Percentiles rank a stretch among this genome's conserved stretches.
Evolutionary conservation across 2,113 vertebrate genomes (phyloP).

Genomic region (Leptobrachium leishanense): DNA sequence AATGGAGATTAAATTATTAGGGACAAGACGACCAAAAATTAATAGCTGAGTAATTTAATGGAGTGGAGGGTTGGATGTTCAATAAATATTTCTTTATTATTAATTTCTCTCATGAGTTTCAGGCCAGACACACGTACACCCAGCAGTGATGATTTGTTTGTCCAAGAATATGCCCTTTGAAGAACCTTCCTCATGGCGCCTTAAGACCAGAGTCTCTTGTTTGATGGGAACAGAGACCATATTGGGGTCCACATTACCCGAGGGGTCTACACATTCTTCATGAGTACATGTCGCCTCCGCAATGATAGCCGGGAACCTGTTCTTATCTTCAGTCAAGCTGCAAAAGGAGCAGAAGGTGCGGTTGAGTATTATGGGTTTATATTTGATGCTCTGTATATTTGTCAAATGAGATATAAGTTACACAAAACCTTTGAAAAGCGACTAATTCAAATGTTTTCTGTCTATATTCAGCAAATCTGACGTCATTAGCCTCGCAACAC

Average conservation of each 20-base stretch:
- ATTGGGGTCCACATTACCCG: slow-evolving; percentile 63
- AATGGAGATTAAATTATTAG: no score
- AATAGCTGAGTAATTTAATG: no score
- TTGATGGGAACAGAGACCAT: slow-evolving; percentile 25
- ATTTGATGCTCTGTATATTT: no score
- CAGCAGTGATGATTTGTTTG: slow-evolving; percentile 57
- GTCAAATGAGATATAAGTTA: no score
- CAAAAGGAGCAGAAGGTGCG: background rate
- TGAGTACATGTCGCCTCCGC: slow-evolving; percentile 17
- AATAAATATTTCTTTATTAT: no score
- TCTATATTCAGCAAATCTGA: no score
- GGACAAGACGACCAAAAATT: no score
- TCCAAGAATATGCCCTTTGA: background rate
- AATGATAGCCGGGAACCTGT: slow-evolving; percentile 24
- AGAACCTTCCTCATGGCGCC: background rate
- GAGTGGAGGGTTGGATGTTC: no score
- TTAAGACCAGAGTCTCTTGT: slow-evolving; percentile 38
- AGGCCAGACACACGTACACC: slow-evolving; percentile 67
- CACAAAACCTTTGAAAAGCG: no score
- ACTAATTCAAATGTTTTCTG: no score
- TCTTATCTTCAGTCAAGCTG: background rate
- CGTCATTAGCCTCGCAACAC: no score
- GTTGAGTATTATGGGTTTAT: background rate
- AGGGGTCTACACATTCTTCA: slow-evolving; percentile 2
- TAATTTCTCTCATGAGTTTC: background rate